Conservation (phyloP, 1,140 invertebrate species). For the Galleria mellonella region DNA sequence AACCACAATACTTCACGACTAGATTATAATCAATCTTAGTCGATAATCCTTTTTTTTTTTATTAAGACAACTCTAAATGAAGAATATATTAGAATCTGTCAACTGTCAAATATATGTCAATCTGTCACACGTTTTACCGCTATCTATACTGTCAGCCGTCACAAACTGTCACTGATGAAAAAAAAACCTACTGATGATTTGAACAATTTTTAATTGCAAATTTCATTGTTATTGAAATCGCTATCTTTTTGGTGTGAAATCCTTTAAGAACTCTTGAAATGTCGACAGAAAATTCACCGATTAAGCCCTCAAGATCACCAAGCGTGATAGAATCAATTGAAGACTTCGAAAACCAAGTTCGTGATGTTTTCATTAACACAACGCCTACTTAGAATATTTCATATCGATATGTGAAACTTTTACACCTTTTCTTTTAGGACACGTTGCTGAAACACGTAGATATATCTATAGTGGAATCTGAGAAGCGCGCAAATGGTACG, state of each 20-base stretch:
- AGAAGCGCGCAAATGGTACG: conserved; percentile 85
- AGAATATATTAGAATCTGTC: too few species aligned
- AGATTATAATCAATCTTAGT: too few species aligned
- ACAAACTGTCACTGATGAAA: too few species aligned
- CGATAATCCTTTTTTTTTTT: too few species aligned
- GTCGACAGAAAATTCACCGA: conserved; percentile 56
- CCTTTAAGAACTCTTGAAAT: conserved; percentile 34
- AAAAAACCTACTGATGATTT: too few species aligned
- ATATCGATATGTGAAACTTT: conserved; percentile 21
- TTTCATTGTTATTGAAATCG: conserved; percentile 5
- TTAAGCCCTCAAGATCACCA: conserved; percentile 39
- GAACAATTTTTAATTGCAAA: conserved; percentile 1
- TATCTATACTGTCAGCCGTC: too few species aligned
- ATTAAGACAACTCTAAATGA: too few species aligned
- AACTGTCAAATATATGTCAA: too few species aligned
- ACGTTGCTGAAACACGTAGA: conserved; percentile 85
- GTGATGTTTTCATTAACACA: conserved; percentile 20
- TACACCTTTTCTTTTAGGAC: conserved; percentile 75
- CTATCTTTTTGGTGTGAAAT: conserved; percentile 21
- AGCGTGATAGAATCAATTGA: conserved; percentile 46
- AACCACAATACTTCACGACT: too few species aligned
- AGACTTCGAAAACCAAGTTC: conserved; percentile 56
- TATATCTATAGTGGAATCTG: conserved; percentile 88
- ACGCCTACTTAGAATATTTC: conserved; percentile 44
- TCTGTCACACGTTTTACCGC: too few species aligned